Evolutionary conservation across 2,113 vertebrate genomes (phyloP), one percentile per base, ranked within the genome.

Genomic region (Cyphomyrus discorhynchus): DNA sequence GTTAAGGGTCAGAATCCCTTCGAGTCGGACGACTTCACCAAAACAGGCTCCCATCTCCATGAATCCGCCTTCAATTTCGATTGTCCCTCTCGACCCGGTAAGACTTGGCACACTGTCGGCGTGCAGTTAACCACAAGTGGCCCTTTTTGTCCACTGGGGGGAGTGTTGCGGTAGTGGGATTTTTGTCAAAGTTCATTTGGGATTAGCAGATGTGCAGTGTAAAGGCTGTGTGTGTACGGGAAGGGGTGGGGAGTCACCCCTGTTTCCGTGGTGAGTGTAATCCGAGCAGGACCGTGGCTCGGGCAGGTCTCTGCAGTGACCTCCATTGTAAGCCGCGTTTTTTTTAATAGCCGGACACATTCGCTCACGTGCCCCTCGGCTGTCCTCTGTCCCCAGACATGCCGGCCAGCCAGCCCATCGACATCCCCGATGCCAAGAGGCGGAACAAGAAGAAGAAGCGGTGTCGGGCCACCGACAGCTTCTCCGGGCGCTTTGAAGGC

Each of bases 361-460:
- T 47, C 27, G 6, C 85, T 53, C 13, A 86, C 13, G n/a, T 31
- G 7, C 31, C 11, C 24, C 4, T 31, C 0, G 2, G 7, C 35
- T 53, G 47, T 87, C 31, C 0, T 17, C n/a, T 87, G 21, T 45
- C 1, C 86, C 6, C 91, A 99, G 98, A 97, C 91, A 97, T 99
- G 95, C 97, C 97, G 89, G 94, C 97, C 1, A 99, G 98, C 90
- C 96, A 97, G 90, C 98, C 98, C 92, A 99, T 99, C 0, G 98
- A 99, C 92, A 99, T 99, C 95, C 98, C 98, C 0, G 97, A 99
- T 0, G 97, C 98, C 93, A 99, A 98, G 95, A 99, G 98, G 93
- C 96, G 98, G 91, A 96, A 97, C 95, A 99, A 99, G 96, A 99
- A 99, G 95, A 99, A 99, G 94, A 99, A 99, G 93, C 96, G 98